Evolutionary conservation across 2,797 vertebrate genomes (phyloP).

Genomic region (Dallia pectoralis): DNA sequence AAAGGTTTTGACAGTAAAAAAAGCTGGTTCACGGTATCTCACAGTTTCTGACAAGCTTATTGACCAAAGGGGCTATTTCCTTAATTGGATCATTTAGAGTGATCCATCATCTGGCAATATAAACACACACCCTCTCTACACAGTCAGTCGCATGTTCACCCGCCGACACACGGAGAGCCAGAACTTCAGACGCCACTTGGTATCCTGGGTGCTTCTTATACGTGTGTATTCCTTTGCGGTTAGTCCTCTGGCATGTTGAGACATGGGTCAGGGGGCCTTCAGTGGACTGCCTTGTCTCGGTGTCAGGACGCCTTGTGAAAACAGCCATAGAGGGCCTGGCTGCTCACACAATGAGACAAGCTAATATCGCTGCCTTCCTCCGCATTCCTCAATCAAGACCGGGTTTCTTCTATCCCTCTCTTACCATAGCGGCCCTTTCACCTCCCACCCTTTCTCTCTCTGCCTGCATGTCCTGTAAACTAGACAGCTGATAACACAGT

Average conservation of each 20-base stretch:
- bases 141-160: neutral
- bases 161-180: neutral
- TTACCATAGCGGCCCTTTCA: constrained; percentile 3
- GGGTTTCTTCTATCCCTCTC: constrained; percentile 40
- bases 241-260: constrained; percentile 45
- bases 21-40: neutral
- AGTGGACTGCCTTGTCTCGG: constrained; percentile 18
- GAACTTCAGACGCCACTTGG: constrained; percentile 5
- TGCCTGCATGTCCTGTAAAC: constrained; percentile 36
- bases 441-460: neutral
- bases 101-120: neutral
- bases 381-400: constrained; percentile 58
- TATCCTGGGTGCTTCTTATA: neutral
- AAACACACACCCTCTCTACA: neutral
- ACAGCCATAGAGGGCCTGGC: constrained; percentile 12
- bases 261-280: constrained; percentile 43
- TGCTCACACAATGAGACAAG: constrained; percentile 17
- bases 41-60: neutral
- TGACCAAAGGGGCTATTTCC: neutral
- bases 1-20: neutral
- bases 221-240: constrained; percentile 17
- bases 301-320: constrained; percentile 25
- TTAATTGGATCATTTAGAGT: neutral
- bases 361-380: neutral
- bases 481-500: constrained; percentile 44